phyloP scores from a whole-genome alignment of 2,888 invertebrate genomes.

The Trachelus troglodyta region DNA sequence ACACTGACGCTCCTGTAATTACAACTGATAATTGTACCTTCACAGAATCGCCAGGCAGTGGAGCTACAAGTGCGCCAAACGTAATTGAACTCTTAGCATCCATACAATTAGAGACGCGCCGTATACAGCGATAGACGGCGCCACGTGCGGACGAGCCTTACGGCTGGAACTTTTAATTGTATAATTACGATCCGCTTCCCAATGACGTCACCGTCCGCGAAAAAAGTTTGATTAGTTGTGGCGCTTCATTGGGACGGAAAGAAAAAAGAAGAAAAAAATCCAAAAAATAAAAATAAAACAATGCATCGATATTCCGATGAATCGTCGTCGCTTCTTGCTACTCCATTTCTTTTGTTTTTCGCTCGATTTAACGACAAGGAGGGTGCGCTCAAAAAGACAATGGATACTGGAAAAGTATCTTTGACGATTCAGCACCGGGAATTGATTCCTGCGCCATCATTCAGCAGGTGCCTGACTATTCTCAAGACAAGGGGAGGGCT shows the following conservation, averaged over 20 bases:
- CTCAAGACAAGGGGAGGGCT: background rate
- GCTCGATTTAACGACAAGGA: conserved; percentile 22
- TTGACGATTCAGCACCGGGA: background rate
- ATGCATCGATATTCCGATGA: conserved; percentile 11
- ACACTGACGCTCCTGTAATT: background rate
- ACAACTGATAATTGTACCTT: background rate
- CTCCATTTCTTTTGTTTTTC: conserved; percentile 22
- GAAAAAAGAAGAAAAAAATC: conserved; percentile 4
- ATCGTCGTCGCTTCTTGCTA: conserved; percentile 21
- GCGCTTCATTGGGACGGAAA: background rate
- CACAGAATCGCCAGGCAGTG: background rate
- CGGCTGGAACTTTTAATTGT: background rate
- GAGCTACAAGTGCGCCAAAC: background rate
- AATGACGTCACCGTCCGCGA: background rate
- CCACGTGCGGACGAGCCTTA: background rate
- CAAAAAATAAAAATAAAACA: conserved; percentile 21
- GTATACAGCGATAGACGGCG: background rate
- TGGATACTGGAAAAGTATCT: background rate
- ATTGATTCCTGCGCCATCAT: background rate
- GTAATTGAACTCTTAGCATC: background rate
- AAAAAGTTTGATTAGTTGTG: background rate
- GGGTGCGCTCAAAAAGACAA: background rate
- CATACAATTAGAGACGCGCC: background rate
- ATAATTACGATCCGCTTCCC: background rate
- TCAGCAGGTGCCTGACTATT: background rate